Evolutionary conservation across 2,888 invertebrate species (phyloP).

Genomic region (Harpagoxenus sublaevis): DNA sequence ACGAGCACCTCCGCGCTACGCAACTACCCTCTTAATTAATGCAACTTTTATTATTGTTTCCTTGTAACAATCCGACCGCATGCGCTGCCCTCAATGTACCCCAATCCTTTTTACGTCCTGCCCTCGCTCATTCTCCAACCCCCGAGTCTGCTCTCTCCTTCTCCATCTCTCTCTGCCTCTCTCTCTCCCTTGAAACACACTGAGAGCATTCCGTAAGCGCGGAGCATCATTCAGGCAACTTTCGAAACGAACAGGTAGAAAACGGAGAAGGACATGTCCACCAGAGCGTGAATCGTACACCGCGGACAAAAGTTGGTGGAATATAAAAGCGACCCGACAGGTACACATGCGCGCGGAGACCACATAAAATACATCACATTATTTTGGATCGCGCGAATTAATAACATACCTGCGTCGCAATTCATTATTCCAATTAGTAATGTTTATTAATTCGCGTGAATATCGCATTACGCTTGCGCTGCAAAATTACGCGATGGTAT

Average conservation of each 20-base stretch:
- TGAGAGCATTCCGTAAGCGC: slow-evolving; percentile 69
- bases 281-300: slow-evolving; percentile 71
- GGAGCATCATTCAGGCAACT: slow-evolving; percentile 76
- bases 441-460: slow-evolving; percentile 54
- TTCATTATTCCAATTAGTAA: slow-evolving; percentile 62
- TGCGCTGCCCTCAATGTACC: slow-evolving; percentile 68
- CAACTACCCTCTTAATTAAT: slow-evolving; percentile 83
- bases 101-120: slow-evolving; percentile 67
- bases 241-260: slow-evolving; percentile 76
- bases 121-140: slow-evolving; percentile 32
- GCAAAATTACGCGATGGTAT: neutral
- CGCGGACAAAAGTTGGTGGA: slow-evolving; percentile 72
- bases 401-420: slow-evolving; percentile 42
- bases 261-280: slow-evolving; percentile 74
- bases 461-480: slow-evolving; percentile 4
- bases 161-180: slow-evolving; percentile 13
- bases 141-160: slow-evolving; percentile 38
- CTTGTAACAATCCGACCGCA: slow-evolving; percentile 79
- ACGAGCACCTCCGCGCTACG: slow-evolving; percentile 75
- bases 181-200: slow-evolving; percentile 68
- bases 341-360: slow-evolving; percentile 36
- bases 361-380: slow-evolving; percentile 38
- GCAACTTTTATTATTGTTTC: slow-evolving; percentile 84
- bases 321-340: slow-evolving; percentile 72
- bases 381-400: slow-evolving; percentile 52